These are phyloP conservation scores for Tyrophagus putrescentiae DNA, from an alignment of 1,140 invertebrate genomes.

Conservation along the genomic window DNA sequence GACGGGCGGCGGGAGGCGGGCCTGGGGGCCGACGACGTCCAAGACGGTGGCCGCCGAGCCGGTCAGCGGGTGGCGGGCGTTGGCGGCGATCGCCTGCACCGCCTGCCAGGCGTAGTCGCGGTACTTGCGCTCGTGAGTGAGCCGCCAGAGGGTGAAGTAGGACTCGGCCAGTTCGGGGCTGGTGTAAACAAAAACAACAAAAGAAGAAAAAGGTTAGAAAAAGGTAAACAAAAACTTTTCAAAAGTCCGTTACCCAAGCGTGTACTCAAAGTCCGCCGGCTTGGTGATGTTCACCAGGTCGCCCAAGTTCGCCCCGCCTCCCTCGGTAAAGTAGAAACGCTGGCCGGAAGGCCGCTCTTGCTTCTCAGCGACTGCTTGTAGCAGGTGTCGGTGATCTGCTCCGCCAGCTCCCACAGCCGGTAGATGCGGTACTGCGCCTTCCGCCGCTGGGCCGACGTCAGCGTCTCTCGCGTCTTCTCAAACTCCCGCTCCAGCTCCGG, in stretches of 20 bases:
- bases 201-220: too few species aligned
- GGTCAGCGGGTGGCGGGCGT: too few species aligned
- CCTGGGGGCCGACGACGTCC: too few species aligned
- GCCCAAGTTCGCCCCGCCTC: too few species aligned
- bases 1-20: too few species aligned
- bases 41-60: too few species aligned
- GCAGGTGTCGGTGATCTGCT: conserved; percentile 82
- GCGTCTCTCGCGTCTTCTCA: background rate
- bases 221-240: too few species aligned
- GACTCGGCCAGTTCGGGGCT: conserved; percentile 94
- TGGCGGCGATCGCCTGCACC: conserved; percentile 75
- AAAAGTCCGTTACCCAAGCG: too few species aligned
- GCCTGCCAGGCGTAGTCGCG: conserved; percentile 96
- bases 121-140: conserved; percentile 89
- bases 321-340: too few species aligned
- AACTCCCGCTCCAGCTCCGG: conserved; percentile 34
- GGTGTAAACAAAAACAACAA: too few species aligned
- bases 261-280: too few species aligned
- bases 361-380: conserved; percentile 39
- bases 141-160: conserved; percentile 87
- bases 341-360: background rate
- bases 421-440: conserved; percentile 26
- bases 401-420: conserved; percentile 59
- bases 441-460: background rate
- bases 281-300: too few species aligned